Conservation (phyloP, 1,140 invertebrate species). For the Brachionus koreanus region DNA sequence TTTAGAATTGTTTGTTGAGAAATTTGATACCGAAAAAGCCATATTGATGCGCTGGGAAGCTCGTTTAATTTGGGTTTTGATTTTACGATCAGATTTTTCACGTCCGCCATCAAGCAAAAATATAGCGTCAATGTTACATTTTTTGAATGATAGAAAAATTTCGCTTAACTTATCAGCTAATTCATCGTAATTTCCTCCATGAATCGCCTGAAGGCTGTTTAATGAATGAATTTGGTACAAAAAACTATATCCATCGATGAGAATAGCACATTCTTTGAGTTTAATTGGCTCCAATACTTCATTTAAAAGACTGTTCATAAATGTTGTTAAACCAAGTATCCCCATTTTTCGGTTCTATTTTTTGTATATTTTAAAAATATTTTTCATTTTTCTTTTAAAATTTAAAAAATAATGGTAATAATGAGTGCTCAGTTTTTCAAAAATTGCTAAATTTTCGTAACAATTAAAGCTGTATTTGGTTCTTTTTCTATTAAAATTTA, state of each 20-base stretch:
- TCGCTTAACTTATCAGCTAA: not conserved
- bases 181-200: slow-evolving; percentile 39
- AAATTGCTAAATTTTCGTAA: not conserved
- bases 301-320: slow-evolving; percentile 8
- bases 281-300: not conserved
- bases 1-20: slow-evolving; percentile 19
- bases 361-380: not conserved
- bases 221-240: slow-evolving; percentile 5
- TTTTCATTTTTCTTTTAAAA: not conserved
- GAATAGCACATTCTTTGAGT: not conserved
- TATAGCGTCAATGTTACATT: slow-evolving; percentile 71
- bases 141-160: slow-evolving; percentile 65
- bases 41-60: slow-evolving; percentile 65
- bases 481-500: not conserved
- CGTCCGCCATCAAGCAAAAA: slow-evolving; percentile 75
- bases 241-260: slow-evolving; percentile 29
- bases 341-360: not conserved
- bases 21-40: slow-evolving; percentile 48
- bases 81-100: slow-evolving; percentile 70
- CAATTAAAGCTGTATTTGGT: not conserved
- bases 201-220: not conserved
- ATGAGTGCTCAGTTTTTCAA: not conserved
- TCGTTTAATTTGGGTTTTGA: slow-evolving; percentile 67
- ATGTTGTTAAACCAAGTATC: not conserved
- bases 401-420: not conserved